Evolutionary conservation across 2,113 vertebrate genomes (phyloP).

Genomic region (Aleadryas rufinucha): DNA sequence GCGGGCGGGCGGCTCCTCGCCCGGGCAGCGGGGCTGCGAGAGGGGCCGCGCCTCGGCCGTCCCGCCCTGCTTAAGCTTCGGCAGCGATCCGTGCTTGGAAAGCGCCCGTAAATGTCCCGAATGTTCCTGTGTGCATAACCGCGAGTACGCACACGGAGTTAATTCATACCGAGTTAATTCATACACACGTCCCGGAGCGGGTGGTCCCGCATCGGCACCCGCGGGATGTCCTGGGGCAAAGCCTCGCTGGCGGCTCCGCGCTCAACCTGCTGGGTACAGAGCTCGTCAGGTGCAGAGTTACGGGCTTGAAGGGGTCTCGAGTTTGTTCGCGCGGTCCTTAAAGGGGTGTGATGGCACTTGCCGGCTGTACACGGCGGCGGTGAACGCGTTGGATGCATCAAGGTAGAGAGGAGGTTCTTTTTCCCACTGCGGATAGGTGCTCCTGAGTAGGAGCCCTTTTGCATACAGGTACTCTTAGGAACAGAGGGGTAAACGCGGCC

Average conservation of each 20-base stretch:
- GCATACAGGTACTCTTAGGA: background rate
- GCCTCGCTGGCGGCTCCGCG: background rate
- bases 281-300: background rate
- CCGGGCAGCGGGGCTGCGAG: background rate
- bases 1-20: background rate
- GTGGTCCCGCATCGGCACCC: background rate
- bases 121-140: accelerated
- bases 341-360: background rate
- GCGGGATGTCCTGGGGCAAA: too few relatives aligned
- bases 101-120: background rate
- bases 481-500: background rate
- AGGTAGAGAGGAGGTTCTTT: background rate
- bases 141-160: background rate
- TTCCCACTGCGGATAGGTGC: accelerated
- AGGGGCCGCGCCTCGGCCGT: background rate
- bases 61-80: background rate
- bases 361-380: accelerated
- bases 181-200: background rate
- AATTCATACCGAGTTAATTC: background rate
- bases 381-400: background rate
- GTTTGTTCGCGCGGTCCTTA: background rate
- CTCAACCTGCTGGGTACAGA: background rate
- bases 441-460: background rate
- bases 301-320: background rate
- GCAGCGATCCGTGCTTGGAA: background rate